These are phyloP conservation scores for Sialis lutaria DNA, from an alignment of 2,888 invertebrate species.

Conservation along the genomic window DNA sequence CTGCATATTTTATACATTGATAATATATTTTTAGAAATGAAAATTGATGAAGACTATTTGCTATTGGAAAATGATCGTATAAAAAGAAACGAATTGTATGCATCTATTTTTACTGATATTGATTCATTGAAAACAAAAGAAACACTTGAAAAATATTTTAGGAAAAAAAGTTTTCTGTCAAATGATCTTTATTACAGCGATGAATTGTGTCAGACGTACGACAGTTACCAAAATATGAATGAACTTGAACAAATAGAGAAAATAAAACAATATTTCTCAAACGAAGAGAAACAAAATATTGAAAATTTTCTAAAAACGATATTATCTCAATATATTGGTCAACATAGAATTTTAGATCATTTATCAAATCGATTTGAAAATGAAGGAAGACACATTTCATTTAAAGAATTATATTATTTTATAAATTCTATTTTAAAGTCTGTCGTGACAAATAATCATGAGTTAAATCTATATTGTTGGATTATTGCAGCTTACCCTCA, in stretches of 20 bases:
- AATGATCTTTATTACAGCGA: neutral
- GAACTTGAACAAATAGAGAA: constrained; percentile 5
- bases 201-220: constrained; percentile 1
- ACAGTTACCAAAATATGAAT: neutral
- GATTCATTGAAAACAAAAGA: neutral
- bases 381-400: constrained; percentile 6
- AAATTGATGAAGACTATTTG: constrained; percentile 7
- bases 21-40: constrained; percentile 5
- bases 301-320: constrained; percentile 6
- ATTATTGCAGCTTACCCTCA: constrained; percentile 12
- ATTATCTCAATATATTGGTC: constrained; percentile 6
- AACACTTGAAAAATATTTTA: neutral
- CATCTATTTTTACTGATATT: neutral
- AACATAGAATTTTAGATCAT: constrained; percentile 6
- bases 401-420: constrained; percentile 9
- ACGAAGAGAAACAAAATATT: constrained; percentile 6
- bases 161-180: neutral
- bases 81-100: constrained; percentile 2
- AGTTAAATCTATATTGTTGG: constrained; percentile 10
- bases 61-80: constrained; percentile 6
- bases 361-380: constrained; percentile 1
- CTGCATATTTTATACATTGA: constrained; percentile 4
- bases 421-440: constrained; percentile 6
- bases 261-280: constrained; percentile 6
- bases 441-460: constrained; percentile 5